phyloP scores from a whole-genome alignment of 2,888 invertebrate genomes.

The Amphimallon solstitiale region DNA sequence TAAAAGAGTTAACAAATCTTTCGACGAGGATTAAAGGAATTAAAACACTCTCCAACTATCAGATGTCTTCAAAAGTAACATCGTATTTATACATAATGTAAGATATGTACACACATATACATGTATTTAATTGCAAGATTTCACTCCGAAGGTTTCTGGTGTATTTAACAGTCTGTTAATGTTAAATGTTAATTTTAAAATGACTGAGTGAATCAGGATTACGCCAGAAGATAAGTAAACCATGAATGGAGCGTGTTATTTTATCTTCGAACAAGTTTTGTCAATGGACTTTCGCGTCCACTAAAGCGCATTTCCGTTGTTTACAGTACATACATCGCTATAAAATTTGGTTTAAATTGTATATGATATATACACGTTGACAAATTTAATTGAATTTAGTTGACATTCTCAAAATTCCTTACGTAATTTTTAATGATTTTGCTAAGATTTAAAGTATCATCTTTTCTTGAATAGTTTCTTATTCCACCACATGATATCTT shows the following conservation, averaged over 20 bases:
- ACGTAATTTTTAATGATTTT: no score
- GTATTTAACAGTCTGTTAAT: conserved; percentile 29
- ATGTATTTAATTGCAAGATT: conserved; percentile 33
- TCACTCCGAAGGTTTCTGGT: conserved; percentile 31
- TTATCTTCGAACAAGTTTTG: conserved; percentile 3
- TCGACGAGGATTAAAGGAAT: conserved; percentile 33
- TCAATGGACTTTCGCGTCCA: conserved; percentile 10
- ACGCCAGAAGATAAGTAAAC: conserved; percentile 36
- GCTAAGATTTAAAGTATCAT: no score
- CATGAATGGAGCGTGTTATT: conserved; percentile 34
- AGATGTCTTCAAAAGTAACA: conserved; percentile 32
- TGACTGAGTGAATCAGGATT: conserved; percentile 34
- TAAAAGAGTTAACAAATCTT: conserved; percentile 33
- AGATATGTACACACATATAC: conserved; percentile 34
- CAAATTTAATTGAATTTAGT: no score
- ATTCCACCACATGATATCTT: no score
- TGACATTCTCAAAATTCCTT: no score
- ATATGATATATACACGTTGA: no score
- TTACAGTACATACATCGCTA: no score
- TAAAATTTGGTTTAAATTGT: no score
- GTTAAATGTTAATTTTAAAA: conserved; percentile 33
- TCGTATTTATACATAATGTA: conserved; percentile 32
- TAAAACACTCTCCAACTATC: conserved; percentile 31
- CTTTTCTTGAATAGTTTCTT: no score
- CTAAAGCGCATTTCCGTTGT: not conserved